Evolutionary conservation across 2,113 vertebrate species (phyloP), one percentile per base, ranked within the genome.

Genomic region (Ibidorhyncha struthersii): DNA sequence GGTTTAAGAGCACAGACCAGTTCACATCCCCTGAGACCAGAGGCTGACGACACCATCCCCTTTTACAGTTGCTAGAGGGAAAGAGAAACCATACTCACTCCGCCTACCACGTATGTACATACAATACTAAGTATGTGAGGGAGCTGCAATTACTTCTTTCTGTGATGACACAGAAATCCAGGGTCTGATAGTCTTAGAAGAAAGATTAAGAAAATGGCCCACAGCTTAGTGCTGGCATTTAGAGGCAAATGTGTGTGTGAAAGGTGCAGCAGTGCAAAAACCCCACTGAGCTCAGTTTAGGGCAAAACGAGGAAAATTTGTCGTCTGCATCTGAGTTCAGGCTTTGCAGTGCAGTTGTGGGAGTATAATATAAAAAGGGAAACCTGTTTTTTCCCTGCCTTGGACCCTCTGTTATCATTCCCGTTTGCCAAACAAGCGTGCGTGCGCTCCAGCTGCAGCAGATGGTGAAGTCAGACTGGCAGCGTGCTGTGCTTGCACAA

Each of bases 71-170:
- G 41, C 26, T 72, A 19, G 25, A 40, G n/a, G 32, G 25, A 79
- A 78, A 74, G n/a, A 62, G 23, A 55, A 95, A 13, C 26, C 12
- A 4, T 29, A 9, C 14, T 74, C 19, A 17, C 11, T 45, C 22
- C 34, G 43, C 30, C n/a, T 65, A 36, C n/a, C 9, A 25, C 0
- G 0, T 27, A 7, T 2, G 6, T 40, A 27, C 29, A 14, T 29
- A 41, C 30, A 62, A 43, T 52, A 43, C 14, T 27, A 30, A 26
- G 14, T 47, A 55, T 21, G 14, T 47, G 72, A 74, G 30, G 43
- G 52, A 94, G 17, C 14, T 56, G 47, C 45, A 76, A 22, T 56
- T 87, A 38, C 6, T 71, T 55, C 20, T 40, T 69, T 34, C 82
- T 85, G 29, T 30, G 21, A 38, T 23, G 20, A 32, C 25, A 55